Base-by-base conservation (phyloP, 2,888 invertebrate genomes). In the Mimumesa dahlbomi region DNA sequence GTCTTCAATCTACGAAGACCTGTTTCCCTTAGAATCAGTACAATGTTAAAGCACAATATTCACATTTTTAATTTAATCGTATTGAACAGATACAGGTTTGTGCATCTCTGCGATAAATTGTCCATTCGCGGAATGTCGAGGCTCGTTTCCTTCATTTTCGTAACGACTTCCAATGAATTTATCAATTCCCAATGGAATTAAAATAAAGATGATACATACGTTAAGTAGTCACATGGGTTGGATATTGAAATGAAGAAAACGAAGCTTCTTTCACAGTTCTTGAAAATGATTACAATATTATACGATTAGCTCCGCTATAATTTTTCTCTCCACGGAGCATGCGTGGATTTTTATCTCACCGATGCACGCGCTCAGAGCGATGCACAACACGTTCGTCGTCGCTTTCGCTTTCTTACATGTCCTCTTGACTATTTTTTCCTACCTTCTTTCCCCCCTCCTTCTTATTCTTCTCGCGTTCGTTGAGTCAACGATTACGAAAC, bases 371-470 rank as follows among this genome's bases (percentile, higher is more conserved):
- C 77, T 66, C 73, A 69, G 49, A 63, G 76, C 73, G 77, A 79
- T 76, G 80, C 77, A 76, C 80, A 76, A 79, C 69, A 69, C 66
- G 66, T 77, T 79, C 64, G 77, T 79, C 77, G 80, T 76, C 66
- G 80, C 77, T 78, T 78, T 76, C 73, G 79, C 77, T 76, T 77
- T 73, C 59, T 64, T 53, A 46, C 40, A 38, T 25, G 5, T 40
- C 42, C n/a, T 40, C 22, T 3, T 18, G 29, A 19, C 14, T 29
- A 19, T 5, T 2, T 48, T 16, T 16, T 16, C 16, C 16, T 16
- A 1, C 13, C 57, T 3, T 19, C 42, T 29, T 42, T 16, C 57
- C 19, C 11, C 18, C 7, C 18, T 59, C 11, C 36, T 18, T 45
- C 1, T 34, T 11, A n/a, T 25, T 25, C 7, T 25, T 25, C 25